These are phyloP conservation scores for Dynastes hyllus DNA, from an alignment of 2,888 invertebrate species.

Conservation along the genomic window DNA sequence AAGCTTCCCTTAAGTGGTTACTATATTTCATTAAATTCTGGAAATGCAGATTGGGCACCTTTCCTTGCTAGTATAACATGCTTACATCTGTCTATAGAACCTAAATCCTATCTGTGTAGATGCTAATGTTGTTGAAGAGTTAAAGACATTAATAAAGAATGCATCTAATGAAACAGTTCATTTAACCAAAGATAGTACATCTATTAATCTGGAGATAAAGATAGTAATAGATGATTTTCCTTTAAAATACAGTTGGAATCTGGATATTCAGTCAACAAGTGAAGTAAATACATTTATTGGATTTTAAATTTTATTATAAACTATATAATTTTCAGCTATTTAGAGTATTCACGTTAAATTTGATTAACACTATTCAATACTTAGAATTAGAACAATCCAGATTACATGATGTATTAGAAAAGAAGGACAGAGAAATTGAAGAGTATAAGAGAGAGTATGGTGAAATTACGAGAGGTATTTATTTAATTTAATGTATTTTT, in stretches of 20 bases:
- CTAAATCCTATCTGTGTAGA: conserved; percentile 63
- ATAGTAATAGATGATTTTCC: conserved; percentile 29
- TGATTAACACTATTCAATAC: conserved; percentile 71
- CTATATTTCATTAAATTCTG: no score
- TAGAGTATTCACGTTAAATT: conserved; percentile 65
- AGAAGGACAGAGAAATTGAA: conserved; percentile 75
- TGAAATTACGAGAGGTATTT: conserved; percentile 70
- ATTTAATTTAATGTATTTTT: conserved; percentile 38
- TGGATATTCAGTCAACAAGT: conserved; percentile 53
- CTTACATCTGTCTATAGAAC: conserved; percentile 59
- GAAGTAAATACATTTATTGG: conserved; percentile 48
- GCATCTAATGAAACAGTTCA: conserved; percentile 30
- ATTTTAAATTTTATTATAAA: neutral
- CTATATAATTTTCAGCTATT: conserved; percentile 62
- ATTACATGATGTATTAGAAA: conserved; percentile 69
- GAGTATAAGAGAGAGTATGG: conserved; percentile 74
- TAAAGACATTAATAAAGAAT: conserved; percentile 28
- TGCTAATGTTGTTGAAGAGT: conserved; percentile 30
- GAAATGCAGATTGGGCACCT: no score
- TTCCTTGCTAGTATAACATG: neutral
- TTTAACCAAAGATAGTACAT: conserved; percentile 3
- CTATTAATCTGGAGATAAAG: conserved; percentile 33
- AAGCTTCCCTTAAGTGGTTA: no score
- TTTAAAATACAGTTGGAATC: conserved; percentile 47
- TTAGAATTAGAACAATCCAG: conserved; percentile 71